Evolutionary conservation across 2,888 invertebrate genomes (phyloP), one percentile per base, ranked within the genome.

Genomic region (Lepidocyrtinus sp.): DNA sequence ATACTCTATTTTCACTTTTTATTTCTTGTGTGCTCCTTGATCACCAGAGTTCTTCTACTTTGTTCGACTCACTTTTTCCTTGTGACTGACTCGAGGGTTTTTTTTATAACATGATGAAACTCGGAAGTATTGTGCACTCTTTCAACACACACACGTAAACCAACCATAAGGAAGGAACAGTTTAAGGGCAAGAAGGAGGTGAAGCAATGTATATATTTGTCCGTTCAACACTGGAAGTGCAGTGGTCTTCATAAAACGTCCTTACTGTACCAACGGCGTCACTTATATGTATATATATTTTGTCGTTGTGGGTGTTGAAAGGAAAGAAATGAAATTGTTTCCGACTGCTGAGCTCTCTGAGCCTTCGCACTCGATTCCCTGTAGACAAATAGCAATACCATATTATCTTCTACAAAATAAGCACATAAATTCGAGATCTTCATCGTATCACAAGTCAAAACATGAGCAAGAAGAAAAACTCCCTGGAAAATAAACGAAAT

Each of bases 341-440:
- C 75, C 75, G 75, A 75, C 75, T 65, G 75, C 69, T 75, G 69
- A 75, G 62, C 69, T 75, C 69, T 27, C 61, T 75, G 45, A 75
- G 75, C 75, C 68, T 75, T 75, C 75, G 68, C 68, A 68, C 75
- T 75, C 75, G 68, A 75, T 75, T 75, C 75, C 68, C 75, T 59
- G 22, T 45, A 67, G 75, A 50, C 59, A 68, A 75, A 68, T 68
- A 59, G 61, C 68, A 75, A 75, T 75, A 68, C 55, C 59, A 26
- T 55, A 19, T 63, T 55, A 55, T 55, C 59, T 63, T 36, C 36
- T 36, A 5, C 12, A 5, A 36, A 5, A 36, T 12, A 36, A 5
- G 12, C 36, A 36, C 36, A 36, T 12, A 36, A 36, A 36, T n/a
- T n/a, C 36, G 36, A 36, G 12, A 36, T n/a, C n/a, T n/a, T n/a